These are phyloP conservation scores for Potamilus streckersoni DNA, from an alignment of 1,140 invertebrate genomes.

Conservation along the genomic window DNA sequence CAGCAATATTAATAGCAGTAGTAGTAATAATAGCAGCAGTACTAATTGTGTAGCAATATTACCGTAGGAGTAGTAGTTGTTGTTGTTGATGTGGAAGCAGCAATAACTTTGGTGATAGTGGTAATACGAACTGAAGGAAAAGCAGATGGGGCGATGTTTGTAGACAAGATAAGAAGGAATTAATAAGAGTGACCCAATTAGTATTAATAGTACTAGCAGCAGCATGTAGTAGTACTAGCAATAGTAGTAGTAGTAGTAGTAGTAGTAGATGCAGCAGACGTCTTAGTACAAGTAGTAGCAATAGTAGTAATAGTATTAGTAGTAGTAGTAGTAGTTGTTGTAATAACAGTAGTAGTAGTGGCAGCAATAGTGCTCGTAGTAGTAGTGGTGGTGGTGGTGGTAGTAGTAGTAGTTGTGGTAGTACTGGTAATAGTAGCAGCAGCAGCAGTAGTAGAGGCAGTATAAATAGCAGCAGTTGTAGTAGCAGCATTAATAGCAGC, in stretches of 20 bases:
- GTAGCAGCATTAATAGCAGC: conserved; percentile 4
- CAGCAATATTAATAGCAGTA: no score
- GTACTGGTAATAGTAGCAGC: conserved; percentile 7
- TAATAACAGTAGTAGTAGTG: conserved; percentile 27
- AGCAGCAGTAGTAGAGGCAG: conserved; percentile 6
- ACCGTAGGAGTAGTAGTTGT: conserved; percentile 31
- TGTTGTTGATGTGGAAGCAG: conserved; percentile 26
- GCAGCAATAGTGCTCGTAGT: not conserved
- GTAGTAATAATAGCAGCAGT: no score
- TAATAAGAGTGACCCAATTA: not conserved
- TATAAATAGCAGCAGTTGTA: conserved; percentile 9
- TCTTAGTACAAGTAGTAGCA: conserved; percentile 13
- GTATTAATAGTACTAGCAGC: not conserved
- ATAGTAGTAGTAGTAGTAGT: not conserved
- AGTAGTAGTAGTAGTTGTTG: conserved; percentile 36
- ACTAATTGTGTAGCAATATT: no score
- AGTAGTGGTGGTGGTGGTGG: conserved; percentile 4
- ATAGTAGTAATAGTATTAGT: conserved; percentile 38
- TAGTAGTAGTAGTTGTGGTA: conserved; percentile 1
- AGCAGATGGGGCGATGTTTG: conserved; percentile 34
- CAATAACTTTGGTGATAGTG: conserved; percentile 36
- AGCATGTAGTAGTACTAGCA: not conserved
- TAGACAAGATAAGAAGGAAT: not conserved
- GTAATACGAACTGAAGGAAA: conserved; percentile 36
- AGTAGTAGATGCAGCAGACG: not conserved